Evolutionary conservation across 2,888 invertebrate genomes (phyloP), one percentile per base, ranked within the genome.

Genomic region (Choristoneura rosaceana): DNA sequence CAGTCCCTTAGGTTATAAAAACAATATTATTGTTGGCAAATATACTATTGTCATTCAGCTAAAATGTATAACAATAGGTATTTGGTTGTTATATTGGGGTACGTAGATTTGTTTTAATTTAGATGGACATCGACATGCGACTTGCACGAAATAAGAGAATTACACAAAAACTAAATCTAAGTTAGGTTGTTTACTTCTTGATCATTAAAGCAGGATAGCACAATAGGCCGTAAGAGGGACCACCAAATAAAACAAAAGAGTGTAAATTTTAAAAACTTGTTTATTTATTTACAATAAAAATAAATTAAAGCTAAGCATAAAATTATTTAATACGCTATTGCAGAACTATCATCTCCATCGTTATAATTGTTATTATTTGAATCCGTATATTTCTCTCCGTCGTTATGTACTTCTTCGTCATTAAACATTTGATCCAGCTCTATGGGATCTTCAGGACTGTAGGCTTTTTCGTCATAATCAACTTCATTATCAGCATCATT

Each of bases 321-420:
- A 12, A 14, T 41, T 63, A 3, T 47, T 77, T 78, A 90, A 78
- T 87, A 91, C 15, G 87, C 89, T 68, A 91, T 84, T 50, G 91
- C 87, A 50, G 83, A 83, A 43, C 78, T 83, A 67, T 89, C 90
- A 68, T 89, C 86, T 3, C 77, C 74, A 71, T 92, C 89, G 63
- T 85, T 79, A 74, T 83, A 80, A 76, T 89, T 85, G 75, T 89
- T 88, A 73, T 89, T 90, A 78, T 90, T 90, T 1, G 81, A 79
- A 75, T 89, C 89, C 74, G 79, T 87, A 74, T 82, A 84, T 69
- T 82, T 84, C 17, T 78, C 76, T 43, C 70, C 70, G 45, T 81
- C 78, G 70, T 80, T 82, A 17, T 82, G 82, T 25, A 80, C 74
- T 73, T 87, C 87, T 69, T 89, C 85, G 73, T 90, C 86, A 75